Percentiles rank a stretch among this genome's conserved stretches.
These are phyloP conservation scores for Datnioides undecimradiatus DNA, from an alignment of 2,113 vertebrate species.

Conservation along the genomic window DNA sequence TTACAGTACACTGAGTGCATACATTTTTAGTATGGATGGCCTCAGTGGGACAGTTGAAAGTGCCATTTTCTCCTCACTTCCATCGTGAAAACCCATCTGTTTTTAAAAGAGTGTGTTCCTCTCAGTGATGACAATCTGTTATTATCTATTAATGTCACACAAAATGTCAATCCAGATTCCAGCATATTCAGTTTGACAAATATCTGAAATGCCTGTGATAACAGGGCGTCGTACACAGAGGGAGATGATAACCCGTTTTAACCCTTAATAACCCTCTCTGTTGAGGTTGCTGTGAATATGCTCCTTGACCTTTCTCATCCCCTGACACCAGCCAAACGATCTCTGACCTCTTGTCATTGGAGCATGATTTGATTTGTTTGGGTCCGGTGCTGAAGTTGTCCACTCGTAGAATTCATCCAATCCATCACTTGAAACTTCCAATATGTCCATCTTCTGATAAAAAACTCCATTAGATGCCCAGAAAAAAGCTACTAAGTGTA, in stretches of 20 bases:
- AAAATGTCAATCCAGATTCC: neutral
- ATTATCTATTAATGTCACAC: no score
- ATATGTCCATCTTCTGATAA: no score
- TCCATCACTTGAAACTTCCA: neutral
- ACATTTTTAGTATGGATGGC: constrained; percentile 9
- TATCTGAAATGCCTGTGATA: neutral
- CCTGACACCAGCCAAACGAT: neutral
- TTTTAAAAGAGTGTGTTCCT: neutral
- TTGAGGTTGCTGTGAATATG: neutral
- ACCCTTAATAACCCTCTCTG: no score
- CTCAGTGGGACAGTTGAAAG: neutral
- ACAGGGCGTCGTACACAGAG: no score
- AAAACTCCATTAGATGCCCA: neutral
- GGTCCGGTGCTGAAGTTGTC: neutral
- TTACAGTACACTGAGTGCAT: constrained; percentile 18
- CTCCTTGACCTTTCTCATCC: neutral
- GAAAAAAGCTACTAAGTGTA: no score
- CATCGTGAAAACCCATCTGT: no score
- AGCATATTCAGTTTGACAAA: neutral
- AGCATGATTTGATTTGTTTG: neutral
- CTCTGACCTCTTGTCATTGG: neutral
- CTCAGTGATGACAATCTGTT: neutral
- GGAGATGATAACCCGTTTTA: neutral
- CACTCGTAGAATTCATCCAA: neutral
- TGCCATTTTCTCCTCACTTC: neutral